Conservation (phyloP, 2,113 vertebrate genomes). For the Mesitornis unicolor region DNA sequence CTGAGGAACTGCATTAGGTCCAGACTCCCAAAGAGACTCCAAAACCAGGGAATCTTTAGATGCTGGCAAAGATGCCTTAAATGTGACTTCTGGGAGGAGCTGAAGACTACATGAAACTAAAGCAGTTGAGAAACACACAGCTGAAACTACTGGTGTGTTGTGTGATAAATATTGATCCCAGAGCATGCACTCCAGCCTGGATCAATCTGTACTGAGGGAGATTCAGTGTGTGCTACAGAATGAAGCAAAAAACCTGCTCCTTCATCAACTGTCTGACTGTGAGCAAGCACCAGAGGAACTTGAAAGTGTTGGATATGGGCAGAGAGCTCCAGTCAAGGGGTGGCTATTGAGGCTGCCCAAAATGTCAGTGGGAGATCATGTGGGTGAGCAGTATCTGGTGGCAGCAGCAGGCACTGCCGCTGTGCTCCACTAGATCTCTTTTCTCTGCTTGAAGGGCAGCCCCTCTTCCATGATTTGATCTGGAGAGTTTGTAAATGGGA, state of each 20-base stretch:
- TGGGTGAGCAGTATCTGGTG: background rate
- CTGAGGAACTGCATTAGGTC: accelerated
- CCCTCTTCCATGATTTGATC: accelerated
- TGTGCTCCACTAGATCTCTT: accelerated
- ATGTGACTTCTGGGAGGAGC: background rate
- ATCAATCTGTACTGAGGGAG: accelerated
- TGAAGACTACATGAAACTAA: accelerated
- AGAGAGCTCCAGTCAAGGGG: background rate
- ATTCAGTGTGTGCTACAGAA: accelerated
- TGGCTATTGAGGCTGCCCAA: background rate
- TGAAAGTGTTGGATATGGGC: background rate
- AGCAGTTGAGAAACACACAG: background rate
- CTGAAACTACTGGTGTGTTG: background rate
- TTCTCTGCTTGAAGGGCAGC: background rate
- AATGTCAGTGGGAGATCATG: accelerated
- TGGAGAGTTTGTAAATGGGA: background rate
- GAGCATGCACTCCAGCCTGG: accelerated
- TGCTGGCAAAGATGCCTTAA: background rate
- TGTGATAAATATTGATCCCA: accelerated
- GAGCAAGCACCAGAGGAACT: background rate
- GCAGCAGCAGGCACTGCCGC: background rate
- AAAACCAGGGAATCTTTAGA: too few relatives aligned
- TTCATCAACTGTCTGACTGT: accelerated
- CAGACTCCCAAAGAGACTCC: background rate
- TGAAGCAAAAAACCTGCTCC: background rate